Conservation (phyloP, 2,888 invertebrate species). For the Scrobipalpa atriplicella region DNA sequence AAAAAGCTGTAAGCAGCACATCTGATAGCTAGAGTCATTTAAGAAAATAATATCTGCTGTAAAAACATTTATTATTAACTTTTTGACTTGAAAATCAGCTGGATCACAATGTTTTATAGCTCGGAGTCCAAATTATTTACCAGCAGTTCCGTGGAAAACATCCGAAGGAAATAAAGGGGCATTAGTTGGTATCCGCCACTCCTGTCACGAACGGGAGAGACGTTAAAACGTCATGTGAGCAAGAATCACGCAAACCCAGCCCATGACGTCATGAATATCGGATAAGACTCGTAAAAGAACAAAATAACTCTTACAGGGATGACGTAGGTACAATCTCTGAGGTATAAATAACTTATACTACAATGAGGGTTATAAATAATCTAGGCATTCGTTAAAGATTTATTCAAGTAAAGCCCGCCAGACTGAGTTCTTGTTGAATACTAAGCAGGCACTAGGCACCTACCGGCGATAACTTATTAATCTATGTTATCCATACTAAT, state of each 20-base stretch:
- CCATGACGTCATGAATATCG: slow-evolving; percentile 36
- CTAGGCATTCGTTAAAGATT: too few species aligned
- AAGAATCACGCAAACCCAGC: slow-evolving; percentile 40
- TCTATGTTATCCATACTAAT: too few species aligned
- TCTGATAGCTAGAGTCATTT: too few species aligned
- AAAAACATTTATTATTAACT: too few species aligned
- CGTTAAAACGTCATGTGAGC: slow-evolving; percentile 39
- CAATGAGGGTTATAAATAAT: neutral
- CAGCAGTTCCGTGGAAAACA: slow-evolving; percentile 23
- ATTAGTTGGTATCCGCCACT: slow-evolving; percentile 42
- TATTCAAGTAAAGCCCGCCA: too few species aligned
- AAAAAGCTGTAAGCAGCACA: too few species aligned
- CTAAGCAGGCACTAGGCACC: too few species aligned
- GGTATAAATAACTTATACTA: neutral
- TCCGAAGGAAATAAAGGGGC: slow-evolving; percentile 32
- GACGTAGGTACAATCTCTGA: neutral
- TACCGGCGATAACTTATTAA: too few species aligned
- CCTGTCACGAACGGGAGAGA: slow-evolving; percentile 43
- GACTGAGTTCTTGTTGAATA: too few species aligned
- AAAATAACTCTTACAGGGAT: neutral
- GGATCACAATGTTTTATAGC: too few species aligned
- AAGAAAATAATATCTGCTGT: too few species aligned
- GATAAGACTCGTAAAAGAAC: slow-evolving; percentile 1
- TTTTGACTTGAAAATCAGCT: too few species aligned
- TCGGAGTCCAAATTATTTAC: neutral